Evolutionary conservation across 2,888 invertebrate genomes (phyloP), one percentile per base, ranked within the genome.

Genomic region (Phragmatobia fuliginosa): DNA sequence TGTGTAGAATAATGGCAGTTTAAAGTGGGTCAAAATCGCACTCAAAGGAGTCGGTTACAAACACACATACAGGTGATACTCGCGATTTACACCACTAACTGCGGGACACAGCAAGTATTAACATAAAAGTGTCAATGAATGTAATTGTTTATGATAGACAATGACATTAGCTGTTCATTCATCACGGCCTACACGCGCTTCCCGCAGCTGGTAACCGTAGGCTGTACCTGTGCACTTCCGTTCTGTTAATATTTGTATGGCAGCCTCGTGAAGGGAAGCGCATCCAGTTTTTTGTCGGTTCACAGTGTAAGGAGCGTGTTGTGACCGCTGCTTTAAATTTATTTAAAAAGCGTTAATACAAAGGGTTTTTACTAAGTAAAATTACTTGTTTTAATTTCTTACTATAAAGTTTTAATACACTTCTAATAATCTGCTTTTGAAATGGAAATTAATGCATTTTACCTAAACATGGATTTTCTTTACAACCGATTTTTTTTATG

Each of bases 161-260:
- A 76, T 76, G 74, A 76, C 76, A 75, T 79, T 80, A 72, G 64
- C 32, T 72, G 70, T 74, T 72, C 73, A 80, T 75, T 80, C 69
- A 80, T 79, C 71, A 77, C 66, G 21, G 63, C 80, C 82, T 70
- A 79, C 83, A 74, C 66, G 68, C 72, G 68, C 72, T 63, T 38
- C 81, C 80, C 70, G 75, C 83, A 73, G 74, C 73, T 73, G 76
- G 67, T 63, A 68, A 72, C 60, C 73, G 70, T 79, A 80, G 78
- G 72, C 74, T 77, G 59, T 67, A 73, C 77, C 79, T 82, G 81
- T 83, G 77, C 71, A 75, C 78, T 82, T 82, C 82, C 83, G 79
- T 73, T 76, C 72, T 56, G 31, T 56, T 70, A 68, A 76, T 71
- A 70, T 79, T 71, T 75, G 70, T 71, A 56, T 65, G 58, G 59